Evolutionary conservation across 2,797 vertebrate genomes (phyloP), one percentile per base, ranked within the genome.

Genomic region (Rhynchotus rufescens): DNA sequence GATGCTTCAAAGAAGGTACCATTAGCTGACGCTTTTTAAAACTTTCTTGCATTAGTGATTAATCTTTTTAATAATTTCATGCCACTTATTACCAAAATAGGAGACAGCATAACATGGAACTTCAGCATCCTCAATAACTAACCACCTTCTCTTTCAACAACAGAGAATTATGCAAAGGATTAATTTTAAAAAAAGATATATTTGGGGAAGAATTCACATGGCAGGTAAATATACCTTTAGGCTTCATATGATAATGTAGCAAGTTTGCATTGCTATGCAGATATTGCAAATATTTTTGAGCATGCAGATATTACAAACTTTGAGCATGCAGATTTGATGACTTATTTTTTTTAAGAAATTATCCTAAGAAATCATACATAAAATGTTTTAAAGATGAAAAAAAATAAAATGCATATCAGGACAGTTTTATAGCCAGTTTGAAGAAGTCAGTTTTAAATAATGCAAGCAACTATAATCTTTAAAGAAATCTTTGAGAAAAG

Each of bases 11-110:
- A 73, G 84, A 92, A 94, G 77, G 78, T 93, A 45, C 71, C 93
- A 89, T 95, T 97, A 96, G 89, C 51, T 95, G 91, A 61, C 84
- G 93, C 74, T 68, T 95, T 96, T 89, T 40, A 95, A 95, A 97
- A 96, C 61, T 91, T 94, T n/a, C 72, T 95, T 96, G 47, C 34
- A 85, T 92, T 94, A 83, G n/a, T 78, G 60, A 89, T 87, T 75
- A 67, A 61, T 93, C 92, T 72, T 44, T 92, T 90, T 2, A 4
- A 84, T 89, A 62, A 54, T 94, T 93, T 92, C 26, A 44, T 68
- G 44, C 49, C 61, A 92, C 1, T 78, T 91, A 76, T 90, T 83
- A 65, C 25, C 61, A 67, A 5, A 14, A 6, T 21, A 76, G 90
- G 68, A 94, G 92, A 82, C 45, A 65, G 34, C 62, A 89, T 5